Conservation (phyloP, 2,888 invertebrate species). For the Atethmia centrago region DNA sequence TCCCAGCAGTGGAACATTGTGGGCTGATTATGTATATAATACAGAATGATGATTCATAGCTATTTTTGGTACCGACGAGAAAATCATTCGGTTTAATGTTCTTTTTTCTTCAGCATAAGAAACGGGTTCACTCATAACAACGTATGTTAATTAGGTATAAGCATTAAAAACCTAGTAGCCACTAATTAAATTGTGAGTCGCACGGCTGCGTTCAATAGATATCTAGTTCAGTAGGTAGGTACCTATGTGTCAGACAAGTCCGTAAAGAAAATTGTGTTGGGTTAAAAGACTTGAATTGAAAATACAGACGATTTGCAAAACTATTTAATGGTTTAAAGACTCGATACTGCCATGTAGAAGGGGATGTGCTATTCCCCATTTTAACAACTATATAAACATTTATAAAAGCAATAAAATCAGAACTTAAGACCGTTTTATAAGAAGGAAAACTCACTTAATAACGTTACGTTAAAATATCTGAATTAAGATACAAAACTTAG, state of each 20-base stretch:
- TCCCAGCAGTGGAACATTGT: too few species aligned
- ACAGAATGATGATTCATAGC: background rate
- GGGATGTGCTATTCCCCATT: background rate
- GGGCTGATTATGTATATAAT: too few species aligned
- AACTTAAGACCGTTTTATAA: background rate
- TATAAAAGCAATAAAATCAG: background rate
- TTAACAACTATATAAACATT: background rate
- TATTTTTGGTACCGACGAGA: background rate
- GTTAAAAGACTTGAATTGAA: background rate
- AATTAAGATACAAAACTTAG: constrained; percentile 42
- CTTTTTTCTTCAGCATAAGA: background rate
- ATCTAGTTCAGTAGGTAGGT: background rate
- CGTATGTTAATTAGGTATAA: background rate
- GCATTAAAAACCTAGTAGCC: background rate
- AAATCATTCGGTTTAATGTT: background rate
- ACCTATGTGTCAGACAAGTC: background rate
- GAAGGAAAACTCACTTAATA: constrained; percentile 13
- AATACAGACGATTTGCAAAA: constrained; percentile 4
- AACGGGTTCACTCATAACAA: background rate
- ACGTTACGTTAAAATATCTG: constrained; percentile 31
- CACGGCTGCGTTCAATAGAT: background rate
- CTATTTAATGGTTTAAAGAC: background rate
- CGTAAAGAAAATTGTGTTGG: background rate
- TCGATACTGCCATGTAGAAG: background rate
- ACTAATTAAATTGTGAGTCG: background rate